Evolutionary conservation across 2,888 invertebrate species (phyloP).

Genomic region (Morinoia aosen): DNA sequence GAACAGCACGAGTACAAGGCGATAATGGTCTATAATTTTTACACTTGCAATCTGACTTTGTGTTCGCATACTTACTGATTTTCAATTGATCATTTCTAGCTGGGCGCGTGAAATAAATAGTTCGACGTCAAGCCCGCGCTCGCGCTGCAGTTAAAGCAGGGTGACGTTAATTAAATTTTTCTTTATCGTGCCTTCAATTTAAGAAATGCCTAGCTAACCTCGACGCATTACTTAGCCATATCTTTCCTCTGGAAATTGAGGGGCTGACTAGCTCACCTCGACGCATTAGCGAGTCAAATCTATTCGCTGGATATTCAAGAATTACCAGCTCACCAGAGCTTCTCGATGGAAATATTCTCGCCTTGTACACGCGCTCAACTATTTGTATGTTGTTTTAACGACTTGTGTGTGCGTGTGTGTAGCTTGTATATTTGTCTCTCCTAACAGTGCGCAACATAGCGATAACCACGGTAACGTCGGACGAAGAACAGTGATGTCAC

Average conservation of each 20-base stretch:
- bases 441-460: slow-evolving; percentile 41
- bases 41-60: not conserved
- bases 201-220: too few relatives aligned
- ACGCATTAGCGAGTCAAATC: too few relatives aligned
- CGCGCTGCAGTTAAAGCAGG: too few relatives aligned
- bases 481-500: slow-evolving; percentile 39
- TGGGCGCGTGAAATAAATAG: not conserved
- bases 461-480: not conserved
- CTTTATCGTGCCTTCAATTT: too few relatives aligned
- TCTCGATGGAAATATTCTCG: not conserved
- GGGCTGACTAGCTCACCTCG: too few relatives aligned
- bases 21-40: not conserved
- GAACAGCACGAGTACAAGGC: not conserved
- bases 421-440: not conserved
- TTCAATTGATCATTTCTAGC: not conserved
- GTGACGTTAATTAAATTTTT: too few relatives aligned
- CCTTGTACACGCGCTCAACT: not conserved
- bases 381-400: not conserved
- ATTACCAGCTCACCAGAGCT: not conserved
- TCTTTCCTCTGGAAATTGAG: too few relatives aligned
- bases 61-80: not conserved
- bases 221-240: too few relatives aligned
- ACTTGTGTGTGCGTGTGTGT: not conserved
- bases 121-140: too few relatives aligned
- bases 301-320: too few relatives aligned